Evolutionary conservation across 2,113 vertebrate genomes (phyloP).

Genomic region (Scomber colias): DNA sequence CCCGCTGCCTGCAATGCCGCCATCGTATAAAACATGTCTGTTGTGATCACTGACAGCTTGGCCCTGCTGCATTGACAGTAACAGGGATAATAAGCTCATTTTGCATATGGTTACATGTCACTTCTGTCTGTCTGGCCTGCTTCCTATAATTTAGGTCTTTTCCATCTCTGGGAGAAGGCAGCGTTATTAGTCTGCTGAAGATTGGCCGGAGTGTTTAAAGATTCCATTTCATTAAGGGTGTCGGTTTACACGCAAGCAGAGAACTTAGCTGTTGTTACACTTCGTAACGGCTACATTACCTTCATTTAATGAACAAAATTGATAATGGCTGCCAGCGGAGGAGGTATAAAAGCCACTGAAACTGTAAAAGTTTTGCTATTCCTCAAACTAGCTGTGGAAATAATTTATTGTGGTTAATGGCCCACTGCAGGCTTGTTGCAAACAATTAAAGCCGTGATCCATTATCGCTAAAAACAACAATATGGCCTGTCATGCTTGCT

Average conservation of each 20-base stretch:
- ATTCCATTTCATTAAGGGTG: constrained; percentile 73
- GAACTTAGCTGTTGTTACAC: constrained; percentile 42
- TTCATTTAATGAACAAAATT: constrained; percentile 64
- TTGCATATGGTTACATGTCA: constrained; percentile 64
- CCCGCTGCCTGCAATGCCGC: constrained; percentile 43
- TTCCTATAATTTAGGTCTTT: constrained; percentile 75
- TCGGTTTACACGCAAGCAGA: constrained; percentile 44
- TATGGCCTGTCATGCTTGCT: constrained; percentile 66
- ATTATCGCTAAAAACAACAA: constrained; percentile 65
- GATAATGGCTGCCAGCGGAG: constrained; percentile 39
- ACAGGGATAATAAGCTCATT: constrained; percentile 78
- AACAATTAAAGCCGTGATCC: constrained; percentile 74
- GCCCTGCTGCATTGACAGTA: constrained; percentile 61
- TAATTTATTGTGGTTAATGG: constrained; percentile 79
- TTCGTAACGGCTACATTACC: constrained; percentile 60
- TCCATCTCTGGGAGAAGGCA: constrained; percentile 59
- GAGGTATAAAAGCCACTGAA: constrained; percentile 33
- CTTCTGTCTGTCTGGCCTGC: constrained; percentile 60
- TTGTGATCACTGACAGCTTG: constrained; percentile 76
- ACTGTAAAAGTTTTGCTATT: constrained; percentile 65
- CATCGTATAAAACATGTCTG: constrained; percentile 70
- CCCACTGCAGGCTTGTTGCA: constrained; percentile 70
- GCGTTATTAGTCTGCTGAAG: constrained; percentile 67
- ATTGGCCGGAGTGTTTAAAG: constrained; percentile 73
- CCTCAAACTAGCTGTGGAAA: constrained; percentile 66